Evolutionary conservation across 2,113 vertebrate genomes (phyloP).

Genomic region (Passerina amoena): DNA sequence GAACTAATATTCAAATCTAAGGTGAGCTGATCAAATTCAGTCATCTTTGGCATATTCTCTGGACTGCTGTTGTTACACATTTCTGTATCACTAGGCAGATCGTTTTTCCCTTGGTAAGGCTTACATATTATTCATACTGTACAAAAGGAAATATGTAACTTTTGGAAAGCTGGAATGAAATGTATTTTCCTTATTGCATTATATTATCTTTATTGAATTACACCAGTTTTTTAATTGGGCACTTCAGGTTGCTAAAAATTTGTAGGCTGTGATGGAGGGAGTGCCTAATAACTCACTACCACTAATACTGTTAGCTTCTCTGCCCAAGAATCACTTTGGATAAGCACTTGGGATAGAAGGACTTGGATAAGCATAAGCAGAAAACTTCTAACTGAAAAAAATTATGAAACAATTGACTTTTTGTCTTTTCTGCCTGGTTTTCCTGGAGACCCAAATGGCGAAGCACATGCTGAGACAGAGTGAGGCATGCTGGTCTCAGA

Average conservation of each 20-base stretch:
- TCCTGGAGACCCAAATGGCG: background rate
- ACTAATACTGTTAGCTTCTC: background rate
- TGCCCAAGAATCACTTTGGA: background rate
- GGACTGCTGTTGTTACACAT: background rate
- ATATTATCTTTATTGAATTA: background rate
- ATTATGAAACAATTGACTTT: background rate
- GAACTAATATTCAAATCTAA: background rate
- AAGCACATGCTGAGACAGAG: background rate
- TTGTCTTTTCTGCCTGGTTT: background rate
- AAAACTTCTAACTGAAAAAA: background rate
- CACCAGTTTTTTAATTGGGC: background rate
- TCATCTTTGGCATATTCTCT: background rate
- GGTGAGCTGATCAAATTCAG: background rate
- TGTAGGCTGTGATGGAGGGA: background rate
- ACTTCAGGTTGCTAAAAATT: background rate
- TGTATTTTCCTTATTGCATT: background rate
- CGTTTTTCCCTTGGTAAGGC: background rate
- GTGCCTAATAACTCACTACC: background rate
- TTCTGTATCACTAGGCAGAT: background rate
- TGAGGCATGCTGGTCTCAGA: rapidly evolving
- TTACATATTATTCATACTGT: background rate
- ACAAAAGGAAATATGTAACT: background rate
- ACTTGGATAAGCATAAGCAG: background rate
- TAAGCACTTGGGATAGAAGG: background rate
- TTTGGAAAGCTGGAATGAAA: background rate